These are phyloP conservation scores for Macrotus californicus DNA, from an alignment of 2,113 vertebrate genomes.

Conservation along the genomic window DNA sequence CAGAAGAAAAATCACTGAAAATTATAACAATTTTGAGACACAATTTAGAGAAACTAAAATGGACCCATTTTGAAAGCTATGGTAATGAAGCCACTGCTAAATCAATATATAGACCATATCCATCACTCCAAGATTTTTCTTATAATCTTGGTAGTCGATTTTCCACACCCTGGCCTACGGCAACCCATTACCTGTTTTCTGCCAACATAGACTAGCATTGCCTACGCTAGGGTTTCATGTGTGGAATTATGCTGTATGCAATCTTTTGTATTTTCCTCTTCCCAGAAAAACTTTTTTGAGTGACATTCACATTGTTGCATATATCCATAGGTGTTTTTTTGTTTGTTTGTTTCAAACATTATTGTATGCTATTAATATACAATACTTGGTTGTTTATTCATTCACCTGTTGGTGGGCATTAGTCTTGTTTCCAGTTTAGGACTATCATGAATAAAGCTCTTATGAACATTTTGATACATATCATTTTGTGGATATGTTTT, in stretches of 20 bases:
- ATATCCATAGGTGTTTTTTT: background rate
- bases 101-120: background rate
- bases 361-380: background rate
- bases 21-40: background rate
- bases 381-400: no score
- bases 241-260: background rate
- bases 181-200: background rate
- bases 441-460: background rate
- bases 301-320: background rate
- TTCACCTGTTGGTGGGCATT: background rate
- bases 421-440: background rate
- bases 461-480: background rate
- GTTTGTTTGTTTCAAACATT: background rate
- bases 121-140: background rate
- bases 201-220: background rate
- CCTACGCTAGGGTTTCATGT: background rate
- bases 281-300: background rate
- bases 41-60: background rate
- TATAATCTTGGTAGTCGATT: background rate
- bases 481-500: background rate
- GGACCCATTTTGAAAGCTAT: background rate
- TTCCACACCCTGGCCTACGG: no score
- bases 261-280: background rate
- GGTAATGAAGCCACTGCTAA: background rate
- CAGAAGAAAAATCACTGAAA: background rate